phyloP scores from a whole-genome alignment of 1,140 invertebrate genomes.

The Muscidifurax raptorellus region DNA sequence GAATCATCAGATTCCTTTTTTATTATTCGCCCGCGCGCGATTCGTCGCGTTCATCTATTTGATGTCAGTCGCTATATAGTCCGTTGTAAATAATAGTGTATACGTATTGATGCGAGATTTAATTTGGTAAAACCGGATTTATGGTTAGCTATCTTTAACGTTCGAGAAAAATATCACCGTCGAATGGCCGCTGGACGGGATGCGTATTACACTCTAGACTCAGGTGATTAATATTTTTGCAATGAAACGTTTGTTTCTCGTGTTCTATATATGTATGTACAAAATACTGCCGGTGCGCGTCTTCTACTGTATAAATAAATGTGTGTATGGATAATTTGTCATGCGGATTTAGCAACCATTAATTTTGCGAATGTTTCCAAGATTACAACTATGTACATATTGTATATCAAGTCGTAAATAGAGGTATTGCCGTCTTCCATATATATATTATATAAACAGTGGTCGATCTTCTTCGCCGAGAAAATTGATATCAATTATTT shows the following conservation, averaged over 20 bases:
- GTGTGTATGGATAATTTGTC: not conserved
- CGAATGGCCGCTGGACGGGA: too few species aligned
- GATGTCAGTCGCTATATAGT: not conserved
- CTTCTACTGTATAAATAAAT: not conserved
- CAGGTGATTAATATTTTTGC: not conserved
- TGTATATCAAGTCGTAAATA: not conserved
- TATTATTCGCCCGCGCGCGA: not conserved
- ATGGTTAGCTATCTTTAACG: not conserved
- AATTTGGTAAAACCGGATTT: not conserved
- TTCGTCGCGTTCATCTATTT: not conserved
- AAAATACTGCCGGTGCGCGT: too few species aligned
- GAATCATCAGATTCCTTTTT: not conserved
- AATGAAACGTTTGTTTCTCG: not conserved
- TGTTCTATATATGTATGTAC: too few species aligned
- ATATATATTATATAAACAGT: too few species aligned
- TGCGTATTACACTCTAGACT: too few species aligned
- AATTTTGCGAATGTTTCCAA: not conserved
- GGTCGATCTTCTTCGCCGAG: too few species aligned
- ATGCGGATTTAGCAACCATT: not conserved
- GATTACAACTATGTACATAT: too few species aligned
- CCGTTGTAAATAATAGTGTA: not conserved
- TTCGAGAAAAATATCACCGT: not conserved
- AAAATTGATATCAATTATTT: too few species aligned
- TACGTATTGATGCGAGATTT: not conserved
- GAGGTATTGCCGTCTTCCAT: not conserved